A percentile compares a stretch with the other conserved stretches of the same genome.
Evolutionary conservation across 2,113 vertebrate genomes (phyloP).

Genomic region (Callipepla californica): DNA sequence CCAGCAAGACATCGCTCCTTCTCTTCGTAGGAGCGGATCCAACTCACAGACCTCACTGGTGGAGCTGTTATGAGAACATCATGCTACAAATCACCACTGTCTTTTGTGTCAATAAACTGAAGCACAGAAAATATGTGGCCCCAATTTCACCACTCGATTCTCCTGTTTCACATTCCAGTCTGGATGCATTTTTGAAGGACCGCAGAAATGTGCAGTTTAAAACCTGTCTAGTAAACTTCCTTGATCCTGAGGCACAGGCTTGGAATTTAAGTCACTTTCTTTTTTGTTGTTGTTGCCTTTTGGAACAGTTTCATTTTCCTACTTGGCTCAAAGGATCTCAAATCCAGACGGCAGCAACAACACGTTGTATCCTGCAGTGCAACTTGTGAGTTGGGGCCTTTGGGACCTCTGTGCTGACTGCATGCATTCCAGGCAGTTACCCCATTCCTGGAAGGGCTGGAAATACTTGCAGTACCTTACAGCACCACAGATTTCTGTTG

Average conservation of each 20-base stretch:
- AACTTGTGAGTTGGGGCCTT: neutral
- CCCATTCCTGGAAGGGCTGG: neutral
- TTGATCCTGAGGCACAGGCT: slow-evolving; percentile 59
- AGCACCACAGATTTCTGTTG: neutral
- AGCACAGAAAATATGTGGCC: neutral
- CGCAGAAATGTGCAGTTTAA: slow-evolving; percentile 62
- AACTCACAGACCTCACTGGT: neutral
- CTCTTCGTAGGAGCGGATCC: neutral
- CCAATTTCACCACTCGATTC: neutral
- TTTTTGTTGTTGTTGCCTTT: slow-evolving; percentile 41
- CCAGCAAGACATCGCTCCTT: neutral
- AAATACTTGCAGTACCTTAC: neutral
- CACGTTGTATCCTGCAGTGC: neutral
- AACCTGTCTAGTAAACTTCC: slow-evolving; percentile 73
- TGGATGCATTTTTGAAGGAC: slow-evolving; percentile 49
- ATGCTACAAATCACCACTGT: neutral
- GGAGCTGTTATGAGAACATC: neutral
- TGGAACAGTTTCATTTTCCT: slow-evolving; percentile 67
- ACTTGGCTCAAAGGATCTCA: slow-evolving; percentile 14
- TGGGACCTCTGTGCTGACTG: neutral
- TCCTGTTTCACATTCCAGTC: slow-evolving; percentile 75
- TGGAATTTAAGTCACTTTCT: slow-evolving; percentile 71
- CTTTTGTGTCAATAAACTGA: neutral
- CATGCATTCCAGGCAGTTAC: neutral
- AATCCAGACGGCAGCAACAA: neutral